phyloP scores from a whole-genome alignment of 2,888 invertebrate genomes.

The Eledona agricola region DNA sequence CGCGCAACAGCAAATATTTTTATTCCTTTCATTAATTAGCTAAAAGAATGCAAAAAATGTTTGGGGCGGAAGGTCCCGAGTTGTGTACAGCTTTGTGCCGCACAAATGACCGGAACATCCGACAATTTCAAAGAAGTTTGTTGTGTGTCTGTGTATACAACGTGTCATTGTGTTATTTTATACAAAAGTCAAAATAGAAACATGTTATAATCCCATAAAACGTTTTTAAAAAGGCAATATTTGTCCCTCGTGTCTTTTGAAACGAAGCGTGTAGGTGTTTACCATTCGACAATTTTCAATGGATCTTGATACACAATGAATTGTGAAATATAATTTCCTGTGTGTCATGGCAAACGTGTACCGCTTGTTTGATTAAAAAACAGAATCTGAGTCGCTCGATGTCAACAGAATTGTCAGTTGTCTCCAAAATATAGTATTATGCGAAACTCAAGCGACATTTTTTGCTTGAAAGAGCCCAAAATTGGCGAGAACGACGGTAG shows the following conservation, averaged over 20 bases:
- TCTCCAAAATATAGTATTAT: too few species aligned
- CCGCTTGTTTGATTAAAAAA: too few species aligned
- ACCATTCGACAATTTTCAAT: slow-evolving; percentile 3
- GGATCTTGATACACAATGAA: not conserved
- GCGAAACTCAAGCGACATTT: slow-evolving; percentile 58
- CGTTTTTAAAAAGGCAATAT: slow-evolving; percentile 39
- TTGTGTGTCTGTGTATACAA: slow-evolving; percentile 25
- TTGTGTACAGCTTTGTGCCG: slow-evolving; percentile 18
- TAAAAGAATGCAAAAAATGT: slow-evolving; percentile 24
- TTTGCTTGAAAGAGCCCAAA: slow-evolving; percentile 53
- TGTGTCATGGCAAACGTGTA: too few species aligned
- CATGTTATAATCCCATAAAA: slow-evolving; percentile 31
- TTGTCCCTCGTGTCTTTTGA: slow-evolving; percentile 47
- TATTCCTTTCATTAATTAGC: too few species aligned
- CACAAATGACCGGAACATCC: slow-evolving; percentile 40
- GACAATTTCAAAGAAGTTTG: slow-evolving; percentile 32
- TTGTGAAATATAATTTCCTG: too few species aligned
- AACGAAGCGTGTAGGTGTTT: slow-evolving; percentile 27
- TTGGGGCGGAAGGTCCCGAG: slow-evolving; percentile 18
- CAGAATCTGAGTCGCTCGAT: too few species aligned
- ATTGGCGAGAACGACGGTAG: slow-evolving; percentile 52
- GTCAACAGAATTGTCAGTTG: slow-evolving; percentile 3
- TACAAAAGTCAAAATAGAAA: slow-evolving; percentile 37
- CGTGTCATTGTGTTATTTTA: slow-evolving; percentile 31
- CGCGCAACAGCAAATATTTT: too few species aligned